phyloP scores from a whole-genome alignment of 2,888 invertebrate species.

The Branchipolynoe longqiensis region DNA sequence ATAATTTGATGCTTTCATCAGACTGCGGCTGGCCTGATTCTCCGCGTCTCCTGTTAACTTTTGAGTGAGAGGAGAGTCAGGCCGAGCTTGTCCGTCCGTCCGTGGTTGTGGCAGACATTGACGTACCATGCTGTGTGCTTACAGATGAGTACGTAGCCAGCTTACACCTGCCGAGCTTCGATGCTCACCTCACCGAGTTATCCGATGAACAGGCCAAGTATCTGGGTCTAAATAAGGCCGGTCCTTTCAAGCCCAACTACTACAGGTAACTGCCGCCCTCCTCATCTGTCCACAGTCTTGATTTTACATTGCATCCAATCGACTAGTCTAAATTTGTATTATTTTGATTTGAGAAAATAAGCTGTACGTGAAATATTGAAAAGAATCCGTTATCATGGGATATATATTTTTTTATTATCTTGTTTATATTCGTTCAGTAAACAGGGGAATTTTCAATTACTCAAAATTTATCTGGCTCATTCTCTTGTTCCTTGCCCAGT shows the following conservation, averaged over 20 bases:
- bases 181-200: conserved; percentile 97
- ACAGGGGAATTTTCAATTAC: too few relatives aligned
- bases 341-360: background rate
- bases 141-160: conserved; percentile 98
- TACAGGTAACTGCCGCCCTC: conserved; percentile 87
- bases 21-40: too few relatives aligned
- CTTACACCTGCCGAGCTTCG: conserved; percentile 97
- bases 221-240: conserved; percentile 97
- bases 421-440: background rate
- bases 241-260: conserved; percentile 99
- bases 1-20: too few relatives aligned
- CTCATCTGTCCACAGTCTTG: too few relatives aligned
- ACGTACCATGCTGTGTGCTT: too few relatives aligned
- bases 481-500: too few relatives aligned
- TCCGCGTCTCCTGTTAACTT: too few relatives aligned
- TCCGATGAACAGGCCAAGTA: conserved; percentile 98
- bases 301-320: too few relatives aligned
- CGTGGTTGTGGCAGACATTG: too few relatives aligned
- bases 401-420: background rate
- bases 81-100: too few relatives aligned
- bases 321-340: background rate
- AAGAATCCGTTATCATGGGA: background rate
- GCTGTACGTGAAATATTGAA: background rate
- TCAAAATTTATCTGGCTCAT: too few relatives aligned
- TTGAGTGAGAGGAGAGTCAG: too few relatives aligned